Evolutionary conservation across 2,888 invertebrate species (phyloP), one percentile per base, ranked within the genome.

Genomic region (Drosophila anomelani): DNA sequence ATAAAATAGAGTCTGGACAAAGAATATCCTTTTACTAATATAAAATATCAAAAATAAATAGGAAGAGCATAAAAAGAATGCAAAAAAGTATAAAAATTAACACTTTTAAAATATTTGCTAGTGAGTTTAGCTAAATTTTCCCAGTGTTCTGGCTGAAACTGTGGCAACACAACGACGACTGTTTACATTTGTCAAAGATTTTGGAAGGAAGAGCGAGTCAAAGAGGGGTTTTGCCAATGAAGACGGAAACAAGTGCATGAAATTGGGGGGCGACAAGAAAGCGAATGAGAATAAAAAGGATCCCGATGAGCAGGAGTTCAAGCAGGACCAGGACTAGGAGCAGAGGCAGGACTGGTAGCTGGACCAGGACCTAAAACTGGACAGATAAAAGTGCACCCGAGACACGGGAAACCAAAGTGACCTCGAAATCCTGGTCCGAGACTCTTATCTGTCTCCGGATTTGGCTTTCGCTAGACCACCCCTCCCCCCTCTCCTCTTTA

Each of bases 171-270:
- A 62, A 53, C 57, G 38, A 41, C 56, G 63, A 73, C 69, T 84
- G 87, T 84, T 84, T 86, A 84, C 87, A 86, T 82, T 86, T 85
- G 80, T 84, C 85, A 85, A 77, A 84, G 85, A 80, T 79, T 83
- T 85, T 62, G 56, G 34, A 29, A 9, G 8, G 74, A 62, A 73
- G 51, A 36, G 36, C 34, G 15, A 36, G 49, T 49, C 17, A 57
- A 63, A 70, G 67, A 36, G 71, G 39, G 20, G 20, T 36, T 64
- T 29, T 32, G 54, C 59, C 63, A 55, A 71, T 54, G 58, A 58
- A 59, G 67, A 53, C 26, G 39, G 57, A 23, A 43, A 32, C 54
- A 43, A 39, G 53, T 39, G 63, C 49, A 41, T 55, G 39, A 44
- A 57, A 63, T 51, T 43, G 49, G 29, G 29, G 36, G 38, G 63